Evolutionary conservation across 2,888 invertebrate species (phyloP), one percentile per base, ranked within the genome.

Genomic region (Phaonia tiefii): DNA sequence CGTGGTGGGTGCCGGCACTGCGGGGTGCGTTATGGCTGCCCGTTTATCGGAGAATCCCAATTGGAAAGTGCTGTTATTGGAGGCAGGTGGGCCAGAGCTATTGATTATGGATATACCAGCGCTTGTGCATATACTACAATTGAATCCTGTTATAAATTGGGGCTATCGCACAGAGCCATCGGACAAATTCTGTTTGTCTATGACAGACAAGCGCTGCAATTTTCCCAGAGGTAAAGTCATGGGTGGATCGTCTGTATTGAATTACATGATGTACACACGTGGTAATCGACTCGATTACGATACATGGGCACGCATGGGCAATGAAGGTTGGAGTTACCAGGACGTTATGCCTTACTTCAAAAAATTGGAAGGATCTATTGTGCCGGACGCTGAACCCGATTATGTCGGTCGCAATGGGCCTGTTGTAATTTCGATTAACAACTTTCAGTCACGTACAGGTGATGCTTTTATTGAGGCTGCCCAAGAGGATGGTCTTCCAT

Each of bases 161-260:
- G 93, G 92, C 82, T 97, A 96, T 89, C 93, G 94, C 87, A 95
- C 96, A 0, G 93, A 95, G 88, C 94, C 96, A 0, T 95, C 95
- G 1, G 90, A 92, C 11, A 92, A 90, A 72, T 94, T 93, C 83
- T 96, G 96, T 86, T 92, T 94, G 39, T 96, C 95, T 7, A 94
- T 96, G 91, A 93, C 93, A 75, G 93, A 94, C 82, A 92, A 92
- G 82, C 94, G 94, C 82, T 96, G 96, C 88, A 93, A 94, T 83
- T 96, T 94, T 94, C 96, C 96, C 0, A 91, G 95, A 75, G 97
- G 96, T 1, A 96, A 95, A 89, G 95, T 95, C 0, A 92, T 97
- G 87, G 97, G 97, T 3, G 97, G 97, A 0, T 94, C 94, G 8
- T 95, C 95, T 84, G 94, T 95, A 0, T 91, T 96, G 8, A 97